phyloP scores from a whole-genome alignment of 2,797 vertebrate species.

The Serranus cabrilla region DNA sequence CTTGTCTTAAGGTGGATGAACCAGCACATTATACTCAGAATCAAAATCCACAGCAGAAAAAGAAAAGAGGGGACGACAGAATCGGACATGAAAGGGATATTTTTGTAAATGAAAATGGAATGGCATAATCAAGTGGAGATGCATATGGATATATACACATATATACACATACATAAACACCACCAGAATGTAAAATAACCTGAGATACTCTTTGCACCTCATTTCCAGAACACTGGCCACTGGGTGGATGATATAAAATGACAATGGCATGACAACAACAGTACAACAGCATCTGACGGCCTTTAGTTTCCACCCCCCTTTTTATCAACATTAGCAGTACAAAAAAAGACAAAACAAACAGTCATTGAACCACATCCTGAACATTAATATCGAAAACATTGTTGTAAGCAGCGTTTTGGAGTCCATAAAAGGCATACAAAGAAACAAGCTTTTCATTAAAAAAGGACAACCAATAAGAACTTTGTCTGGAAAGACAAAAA shows the following conservation, averaged over 20 bases:
- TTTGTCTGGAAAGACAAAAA: constrained; percentile 45
- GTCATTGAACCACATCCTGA: constrained; percentile 85
- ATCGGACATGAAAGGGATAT: constrained; percentile 71
- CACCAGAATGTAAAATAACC: constrained; percentile 89
- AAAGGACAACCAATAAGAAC: constrained; percentile 63
- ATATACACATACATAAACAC: constrained; percentile 87
- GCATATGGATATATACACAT: constrained; percentile 88
- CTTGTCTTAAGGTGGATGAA: constrained; percentile 84
- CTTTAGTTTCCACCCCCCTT: constrained; percentile 72
- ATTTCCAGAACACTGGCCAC: constrained; percentile 88
- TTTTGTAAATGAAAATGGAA: constrained; percentile 80
- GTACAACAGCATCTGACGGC: constrained; percentile 82
- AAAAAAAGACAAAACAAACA: constrained; percentile 80
- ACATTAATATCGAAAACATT: constrained; percentile 82
- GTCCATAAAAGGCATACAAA: constrained; percentile 83
- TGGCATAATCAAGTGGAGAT: constrained; percentile 84
- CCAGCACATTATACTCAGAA: constrained; percentile 80
- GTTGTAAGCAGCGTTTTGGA: constrained; percentile 83
- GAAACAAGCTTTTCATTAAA: constrained; percentile 74
- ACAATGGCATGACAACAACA: constrained; percentile 78
- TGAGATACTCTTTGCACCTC: constrained; percentile 91
- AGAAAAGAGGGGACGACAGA: constrained; percentile 68
- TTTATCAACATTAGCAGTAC: constrained; percentile 77
- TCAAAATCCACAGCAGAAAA: constrained; percentile 79
- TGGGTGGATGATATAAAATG: constrained; percentile 75